phyloP scores from a whole-genome alignment of 1,140 invertebrate genomes.

The Trichogramma pretiosum region DNA sequence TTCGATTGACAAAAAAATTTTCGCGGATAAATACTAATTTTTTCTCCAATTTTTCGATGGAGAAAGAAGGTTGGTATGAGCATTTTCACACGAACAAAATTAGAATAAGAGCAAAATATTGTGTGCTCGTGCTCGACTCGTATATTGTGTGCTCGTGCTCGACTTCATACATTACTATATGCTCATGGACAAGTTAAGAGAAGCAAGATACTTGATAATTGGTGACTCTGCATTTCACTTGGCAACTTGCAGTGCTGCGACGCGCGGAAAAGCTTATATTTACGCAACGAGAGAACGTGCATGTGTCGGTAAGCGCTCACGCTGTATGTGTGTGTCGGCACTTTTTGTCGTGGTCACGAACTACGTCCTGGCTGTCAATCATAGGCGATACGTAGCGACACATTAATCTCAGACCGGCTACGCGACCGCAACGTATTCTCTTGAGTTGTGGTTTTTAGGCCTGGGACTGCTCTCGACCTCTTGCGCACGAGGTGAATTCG shows the following conservation, averaged over 20 bases:
- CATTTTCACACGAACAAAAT: too few relatives aligned
- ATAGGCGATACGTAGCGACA: slow-evolving; percentile 41
- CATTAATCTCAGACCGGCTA: slow-evolving; percentile 39
- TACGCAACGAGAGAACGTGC: too few relatives aligned
- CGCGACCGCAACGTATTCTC: slow-evolving; percentile 38
- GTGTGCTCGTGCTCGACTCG: too few relatives aligned
- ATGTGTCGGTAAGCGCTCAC: slow-evolving; percentile 16
- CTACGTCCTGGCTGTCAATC: slow-evolving; percentile 35
- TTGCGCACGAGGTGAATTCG: not conserved
- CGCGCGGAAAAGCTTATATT: slow-evolving; percentile 3
- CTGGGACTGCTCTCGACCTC: not conserved
- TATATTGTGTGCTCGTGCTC: too few relatives aligned
- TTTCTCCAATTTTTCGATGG: too few relatives aligned
- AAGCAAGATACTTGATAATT: slow-evolving; percentile 10
- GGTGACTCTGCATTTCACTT: slow-evolving; percentile 6
- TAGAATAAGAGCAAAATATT: too few relatives aligned
- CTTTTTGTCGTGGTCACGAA: slow-evolving; percentile 44
- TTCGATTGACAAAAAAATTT: too few relatives aligned
- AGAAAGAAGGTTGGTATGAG: too few relatives aligned
- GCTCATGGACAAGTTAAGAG: not conserved
- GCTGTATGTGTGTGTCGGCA: slow-evolving; percentile 36
- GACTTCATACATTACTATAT: too few relatives aligned
- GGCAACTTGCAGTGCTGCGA: not conserved
- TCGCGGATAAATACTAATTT: too few relatives aligned
- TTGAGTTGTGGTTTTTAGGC: too few relatives aligned